Evolutionary conservation across 1,140 invertebrate genomes (phyloP), one percentile per base, ranked within the genome.

Genomic region (Drosophila tsacasi): DNA sequence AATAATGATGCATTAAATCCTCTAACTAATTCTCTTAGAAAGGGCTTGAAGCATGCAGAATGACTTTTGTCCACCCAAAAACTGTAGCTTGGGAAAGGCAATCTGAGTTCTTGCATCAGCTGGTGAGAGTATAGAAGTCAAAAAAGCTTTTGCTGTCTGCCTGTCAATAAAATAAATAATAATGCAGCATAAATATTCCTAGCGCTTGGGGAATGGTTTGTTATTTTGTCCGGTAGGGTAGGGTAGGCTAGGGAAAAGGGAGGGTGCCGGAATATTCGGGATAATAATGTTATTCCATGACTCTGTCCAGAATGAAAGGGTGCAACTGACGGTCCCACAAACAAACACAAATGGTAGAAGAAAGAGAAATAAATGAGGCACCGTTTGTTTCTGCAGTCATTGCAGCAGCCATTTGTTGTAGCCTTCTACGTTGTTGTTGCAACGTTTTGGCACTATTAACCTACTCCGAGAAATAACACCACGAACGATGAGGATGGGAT

Each of bases 121-220:
- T 57, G 68, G 39, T 50, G 25, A 83, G 77, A 63, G 81, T 76
- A 81, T 71, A 50, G 61, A 68, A 79, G 62, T 66, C 67, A 59
- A 84, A 47, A 58, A 50, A 73, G 40, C 35, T 60, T 23, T 60
- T 35, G 27, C 54, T 30, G 35, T 42, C 37, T 59, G 69, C 68
- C 84, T 85, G 85, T 82, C 85, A 89, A 89, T 89, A 90, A 89
- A 85, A 89, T 89, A 90, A 89, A 85, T 89, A 89, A 81, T 89
- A 89, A 89, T 87, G 85, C 84, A 64, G 81, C 83, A 87, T 89
- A 87, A 89, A 87, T 89, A 89, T 83, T 71, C 42, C 78, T 65
- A 81, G 49, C 64, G 83, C 69, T 84, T 71, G 77, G 72, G 68
- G 63, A 58, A 67, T 63, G 52, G 62, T n/a, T 57, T n/a, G 32